A percentile compares a stretch with the other conserved stretches of the same genome.
Evolutionary conservation across 64 coral and sea anemone species (phyloP).

Genomic region (Acropora tenuis): DNA sequence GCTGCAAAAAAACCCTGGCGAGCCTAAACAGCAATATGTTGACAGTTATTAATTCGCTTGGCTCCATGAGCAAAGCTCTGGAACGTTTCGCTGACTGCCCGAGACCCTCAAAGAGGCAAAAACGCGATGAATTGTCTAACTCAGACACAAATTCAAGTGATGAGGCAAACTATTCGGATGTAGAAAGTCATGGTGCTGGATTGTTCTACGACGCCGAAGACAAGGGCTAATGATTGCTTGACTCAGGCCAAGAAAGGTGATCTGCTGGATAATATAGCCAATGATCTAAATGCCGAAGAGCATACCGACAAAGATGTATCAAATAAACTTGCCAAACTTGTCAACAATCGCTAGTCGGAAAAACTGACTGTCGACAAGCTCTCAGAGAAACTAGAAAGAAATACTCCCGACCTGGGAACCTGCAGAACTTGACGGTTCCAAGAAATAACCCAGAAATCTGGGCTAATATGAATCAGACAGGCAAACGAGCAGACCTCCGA

Average conservation of each 20-base stretch:
- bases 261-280: conserved; percentile 35
- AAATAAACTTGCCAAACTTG: too few relatives aligned
- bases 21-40: too few relatives aligned
- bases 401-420: too few relatives aligned
- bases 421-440: too few relatives aligned
- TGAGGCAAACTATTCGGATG: not conserved
- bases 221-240: not conserved
- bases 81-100: not conserved
- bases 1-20: too few relatives aligned
- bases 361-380: too few relatives aligned
- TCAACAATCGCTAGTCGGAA: too few relatives aligned
- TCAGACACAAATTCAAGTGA: conserved; percentile 40
- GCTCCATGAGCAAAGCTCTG: too few relatives aligned
- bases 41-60: too few relatives aligned
- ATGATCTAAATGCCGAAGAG: not conserved
- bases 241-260: not conserved
- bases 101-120: not conserved
- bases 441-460: conserved; percentile 30
- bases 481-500: conserved; percentile 40
- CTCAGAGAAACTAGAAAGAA: too few relatives aligned
- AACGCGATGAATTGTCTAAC: conserved; percentile 1
- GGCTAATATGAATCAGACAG: not conserved
- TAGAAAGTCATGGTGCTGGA: not conserved
- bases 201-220: conserved; percentile 23
- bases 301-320: too few relatives aligned